Conservation (phyloP, 2,888 invertebrate species). For the Graphium colonna region DNA sequence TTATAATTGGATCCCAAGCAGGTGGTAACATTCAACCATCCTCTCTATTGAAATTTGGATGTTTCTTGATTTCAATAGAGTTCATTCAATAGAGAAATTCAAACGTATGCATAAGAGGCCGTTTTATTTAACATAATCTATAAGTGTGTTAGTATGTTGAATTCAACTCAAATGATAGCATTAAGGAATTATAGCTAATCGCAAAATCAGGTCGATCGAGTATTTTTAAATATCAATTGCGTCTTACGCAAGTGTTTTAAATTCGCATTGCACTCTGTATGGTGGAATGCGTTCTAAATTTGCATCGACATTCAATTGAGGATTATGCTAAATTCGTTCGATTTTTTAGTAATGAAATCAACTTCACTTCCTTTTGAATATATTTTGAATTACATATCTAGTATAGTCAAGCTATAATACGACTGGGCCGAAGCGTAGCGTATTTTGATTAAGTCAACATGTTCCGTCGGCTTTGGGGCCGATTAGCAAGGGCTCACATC, state of each 20-base stretch:
- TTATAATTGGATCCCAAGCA: too few species aligned
- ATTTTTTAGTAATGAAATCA: neutral
- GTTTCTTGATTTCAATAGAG: too few species aligned
- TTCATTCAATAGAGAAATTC: neutral
- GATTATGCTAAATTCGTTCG: neutral
- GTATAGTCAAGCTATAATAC: neutral
- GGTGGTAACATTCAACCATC: too few species aligned
- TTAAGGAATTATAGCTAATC: neutral
- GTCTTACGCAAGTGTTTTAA: neutral
- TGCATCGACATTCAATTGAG: neutral
- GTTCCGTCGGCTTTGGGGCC: conserved; percentile 21
- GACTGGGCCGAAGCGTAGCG: neutral
- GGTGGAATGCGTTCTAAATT: neutral
- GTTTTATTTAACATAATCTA: neutral
- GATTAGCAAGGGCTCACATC: conserved; percentile 62
- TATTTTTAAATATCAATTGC: neutral
- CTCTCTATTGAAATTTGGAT: too few species aligned
- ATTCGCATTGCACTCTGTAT: neutral
- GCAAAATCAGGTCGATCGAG: neutral
- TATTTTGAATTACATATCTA: too few species aligned
- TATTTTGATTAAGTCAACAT: neutral
- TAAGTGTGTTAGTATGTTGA: neutral
- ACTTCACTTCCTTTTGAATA: too few species aligned
- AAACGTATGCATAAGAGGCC: neutral
- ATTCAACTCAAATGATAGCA: neutral